These are phyloP conservation scores for Sylvicola cinctus DNA, from an alignment of 2,888 invertebrate species.

Conservation along the genomic window DNA sequence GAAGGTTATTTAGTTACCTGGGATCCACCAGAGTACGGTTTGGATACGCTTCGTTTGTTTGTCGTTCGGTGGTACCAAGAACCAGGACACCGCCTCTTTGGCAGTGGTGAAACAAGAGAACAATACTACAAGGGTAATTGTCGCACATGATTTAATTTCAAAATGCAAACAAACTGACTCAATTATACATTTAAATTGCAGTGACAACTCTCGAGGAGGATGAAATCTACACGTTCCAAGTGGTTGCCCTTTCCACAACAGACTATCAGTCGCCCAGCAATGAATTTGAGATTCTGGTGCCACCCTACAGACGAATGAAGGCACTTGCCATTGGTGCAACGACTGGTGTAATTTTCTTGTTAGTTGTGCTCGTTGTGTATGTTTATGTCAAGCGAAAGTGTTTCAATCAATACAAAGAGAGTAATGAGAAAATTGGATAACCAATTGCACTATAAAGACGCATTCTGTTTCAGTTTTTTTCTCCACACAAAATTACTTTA, in stretches of 20 bases:
- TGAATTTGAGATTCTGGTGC: conserved; percentile 40
- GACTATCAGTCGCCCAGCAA: conserved; percentile 41
- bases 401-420: conserved; percentile 17
- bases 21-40: conserved; percentile 39
- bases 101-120: conserved; percentile 45
- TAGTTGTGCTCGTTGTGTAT: conserved; percentile 39
- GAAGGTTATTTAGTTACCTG: conserved; percentile 61
- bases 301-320: conserved; percentile 42
- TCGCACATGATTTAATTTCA: background rate
- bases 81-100: conserved; percentile 38
- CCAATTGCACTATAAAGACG: too few relatives aligned
- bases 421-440: conserved; percentile 10
- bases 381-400: conserved; percentile 26
- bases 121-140: conserved; percentile 37
- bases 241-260: conserved; percentile 39
- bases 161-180: background rate
- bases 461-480: too few relatives aligned
- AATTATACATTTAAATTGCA: conserved; percentile 17
- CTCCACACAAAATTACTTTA: too few relatives aligned
- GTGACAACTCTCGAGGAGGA: conserved; percentile 54
- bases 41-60: conserved; percentile 36
- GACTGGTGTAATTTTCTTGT: conserved; percentile 44
- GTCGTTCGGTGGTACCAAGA: conserved; percentile 49
- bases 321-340: conserved; percentile 50
- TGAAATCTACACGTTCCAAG: conserved; percentile 50